phyloP scores from a whole-genome alignment of 2,797 vertebrate species.

The Malurus splendens region DNA sequence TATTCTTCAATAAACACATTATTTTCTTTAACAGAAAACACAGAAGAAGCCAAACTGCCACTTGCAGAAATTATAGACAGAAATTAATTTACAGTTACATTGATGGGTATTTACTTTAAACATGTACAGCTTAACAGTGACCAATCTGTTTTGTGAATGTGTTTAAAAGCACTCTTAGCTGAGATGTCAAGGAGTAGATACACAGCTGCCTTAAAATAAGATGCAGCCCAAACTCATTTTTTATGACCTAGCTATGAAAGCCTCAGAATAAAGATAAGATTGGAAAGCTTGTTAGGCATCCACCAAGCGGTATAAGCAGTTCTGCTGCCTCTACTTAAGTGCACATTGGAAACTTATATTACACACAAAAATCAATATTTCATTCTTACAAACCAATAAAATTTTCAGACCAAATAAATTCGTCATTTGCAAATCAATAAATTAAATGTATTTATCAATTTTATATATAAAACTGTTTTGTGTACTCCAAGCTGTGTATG shows the following conservation, averaged over 20 bases:
- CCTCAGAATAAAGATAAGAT: not conserved
- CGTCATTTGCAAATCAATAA: slow-evolving; percentile 23
- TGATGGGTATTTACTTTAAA: not conserved
- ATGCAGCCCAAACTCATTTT: not conserved
- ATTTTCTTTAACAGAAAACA: not conserved
- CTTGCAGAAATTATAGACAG: not conserved
- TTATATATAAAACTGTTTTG: not conserved
- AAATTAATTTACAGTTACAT: not conserved
- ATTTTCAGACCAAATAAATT: slow-evolving; percentile 14
- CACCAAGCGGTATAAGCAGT: not conserved
- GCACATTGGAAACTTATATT: not conserved
- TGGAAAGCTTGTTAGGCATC: not conserved
- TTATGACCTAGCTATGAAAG: not conserved
- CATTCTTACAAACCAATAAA: slow-evolving; percentile 3
- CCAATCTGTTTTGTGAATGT: not conserved
- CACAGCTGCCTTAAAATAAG: not conserved
- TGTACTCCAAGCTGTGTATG: not conserved
- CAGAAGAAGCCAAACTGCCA: not conserved
- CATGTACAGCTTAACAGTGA: not conserved
- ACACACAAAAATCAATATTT: slow-evolving; percentile 43
- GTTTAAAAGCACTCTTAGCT: not conserved
- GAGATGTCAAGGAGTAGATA: not conserved
- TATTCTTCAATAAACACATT: not conserved
- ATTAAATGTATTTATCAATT: slow-evolving; percentile 39
- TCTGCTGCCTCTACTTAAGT: not conserved